Evolutionary conservation across 2,113 vertebrate species (phyloP).

Genomic region (Pseudopipra pipra): DNA sequence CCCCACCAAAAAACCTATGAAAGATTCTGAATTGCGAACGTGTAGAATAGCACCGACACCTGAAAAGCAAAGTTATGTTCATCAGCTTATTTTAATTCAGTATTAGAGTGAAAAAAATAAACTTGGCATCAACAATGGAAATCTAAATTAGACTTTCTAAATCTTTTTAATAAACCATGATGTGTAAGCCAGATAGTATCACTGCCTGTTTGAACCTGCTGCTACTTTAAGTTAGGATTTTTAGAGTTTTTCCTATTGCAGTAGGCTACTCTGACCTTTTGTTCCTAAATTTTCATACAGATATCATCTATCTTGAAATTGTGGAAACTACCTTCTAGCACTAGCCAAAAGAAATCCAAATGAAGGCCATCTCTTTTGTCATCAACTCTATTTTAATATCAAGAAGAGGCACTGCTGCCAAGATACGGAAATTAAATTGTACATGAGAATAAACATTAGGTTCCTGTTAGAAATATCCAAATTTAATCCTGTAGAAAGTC

Average conservation of each 20-base stretch:
- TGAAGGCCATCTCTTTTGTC: conserved; percentile 10
- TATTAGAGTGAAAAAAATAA: neutral
- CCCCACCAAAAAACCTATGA: rapidly evolving
- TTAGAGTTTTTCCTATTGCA: neutral
- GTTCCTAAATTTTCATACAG: neutral
- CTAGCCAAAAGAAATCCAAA: neutral
- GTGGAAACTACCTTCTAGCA: neutral
- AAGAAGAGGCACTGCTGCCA: neutral
- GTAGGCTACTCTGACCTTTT: conserved; percentile 13
- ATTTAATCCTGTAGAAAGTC: neutral
- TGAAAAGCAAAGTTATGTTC: neutral
- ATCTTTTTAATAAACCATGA: conserved; percentile 56
- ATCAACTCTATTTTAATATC: neutral
- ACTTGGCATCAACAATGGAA: conserved; percentile 43
- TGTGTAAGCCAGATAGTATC: neutral
- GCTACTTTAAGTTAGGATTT: conserved; percentile 17
- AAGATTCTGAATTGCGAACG: neutral
- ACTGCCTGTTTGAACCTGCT: neutral
- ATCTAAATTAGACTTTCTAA: conserved; percentile 58
- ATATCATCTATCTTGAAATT: conserved; percentile 3
- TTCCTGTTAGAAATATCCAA: neutral
- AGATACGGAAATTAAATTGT: conserved; percentile 2
- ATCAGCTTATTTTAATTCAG: neutral
- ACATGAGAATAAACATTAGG: neutral
- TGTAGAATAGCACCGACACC: neutral